A percentile compares a stretch with the other conserved stretches of the same genome.
These are phyloP conservation scores for Cheilosia scutellata DNA, from an alignment of 2,888 invertebrate species.

Conservation along the genomic window DNA sequence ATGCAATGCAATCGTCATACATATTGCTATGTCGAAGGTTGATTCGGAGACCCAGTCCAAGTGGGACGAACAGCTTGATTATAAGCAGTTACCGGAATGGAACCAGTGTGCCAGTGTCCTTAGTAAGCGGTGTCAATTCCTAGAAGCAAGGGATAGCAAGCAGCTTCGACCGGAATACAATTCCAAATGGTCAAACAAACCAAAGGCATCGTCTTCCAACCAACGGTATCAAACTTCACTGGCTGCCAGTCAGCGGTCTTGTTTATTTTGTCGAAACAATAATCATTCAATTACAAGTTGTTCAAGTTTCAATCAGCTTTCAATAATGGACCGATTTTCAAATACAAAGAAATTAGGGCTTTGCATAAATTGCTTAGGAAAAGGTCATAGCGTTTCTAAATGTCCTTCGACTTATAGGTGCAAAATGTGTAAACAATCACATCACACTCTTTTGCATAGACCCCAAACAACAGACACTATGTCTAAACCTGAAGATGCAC, in stretches of 20 bases:
- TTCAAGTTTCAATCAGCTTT: neutral
- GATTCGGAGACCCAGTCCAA: constrained; percentile 30
- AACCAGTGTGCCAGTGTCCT: neutral
- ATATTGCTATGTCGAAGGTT: constrained; percentile 35
- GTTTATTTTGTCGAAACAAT: neutral
- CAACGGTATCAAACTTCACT: neutral
- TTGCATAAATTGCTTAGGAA: constrained; percentile 23
- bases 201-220: neutral
- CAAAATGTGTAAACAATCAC: neutral
- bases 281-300: neutral
- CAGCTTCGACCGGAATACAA: neutral
- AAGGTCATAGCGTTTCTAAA: constrained; percentile 5
- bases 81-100: constrained; percentile 18
- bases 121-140: constrained; percentile 29
- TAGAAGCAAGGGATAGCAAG: neutral
- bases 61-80: constrained; percentile 43
- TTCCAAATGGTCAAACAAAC: neutral
- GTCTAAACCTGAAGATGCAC: neutral
- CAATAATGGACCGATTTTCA: neutral
- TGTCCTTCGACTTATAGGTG: constrained; percentile 11
- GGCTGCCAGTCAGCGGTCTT: neutral
- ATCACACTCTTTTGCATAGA: constrained; percentile 14
- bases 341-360: neutral
- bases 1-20: constrained; percentile 28
- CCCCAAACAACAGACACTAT: neutral